These are phyloP conservation scores for Camponotus fellah DNA, from an alignment of 2,888 invertebrate species.

Conservation along the genomic window DNA sequence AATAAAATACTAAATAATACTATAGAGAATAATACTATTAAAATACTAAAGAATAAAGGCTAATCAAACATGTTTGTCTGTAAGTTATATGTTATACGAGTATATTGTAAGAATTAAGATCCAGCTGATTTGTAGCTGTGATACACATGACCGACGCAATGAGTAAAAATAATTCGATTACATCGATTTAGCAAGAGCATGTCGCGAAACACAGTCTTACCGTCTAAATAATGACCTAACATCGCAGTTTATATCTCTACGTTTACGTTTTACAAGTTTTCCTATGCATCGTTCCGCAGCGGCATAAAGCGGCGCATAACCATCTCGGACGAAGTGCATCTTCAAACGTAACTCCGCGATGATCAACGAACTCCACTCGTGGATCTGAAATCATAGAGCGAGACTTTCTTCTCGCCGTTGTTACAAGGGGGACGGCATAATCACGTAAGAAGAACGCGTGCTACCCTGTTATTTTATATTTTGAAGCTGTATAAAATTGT, in stretches of 20 bases:
- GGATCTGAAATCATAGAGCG: slow-evolving; percentile 40
- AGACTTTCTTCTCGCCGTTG: slow-evolving; percentile 28
- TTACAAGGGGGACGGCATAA: slow-evolving; percentile 28
- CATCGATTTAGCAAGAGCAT: neutral
- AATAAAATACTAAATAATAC: neutral
- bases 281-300: slow-evolving; percentile 46
- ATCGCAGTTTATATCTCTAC: slow-evolving; percentile 53
- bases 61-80: neutral
- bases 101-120: neutral
- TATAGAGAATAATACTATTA: neutral
- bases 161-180: slow-evolving; percentile 6
- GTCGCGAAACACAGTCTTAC: slow-evolving; percentile 10
- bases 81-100: neutral
- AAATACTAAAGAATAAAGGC: neutral
- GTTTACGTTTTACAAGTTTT: slow-evolving; percentile 62
- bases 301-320: slow-evolving; percentile 61
- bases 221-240: slow-evolving; percentile 12
- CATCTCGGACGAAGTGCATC: slow-evolving; percentile 46
- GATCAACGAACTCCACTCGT: slow-evolving; percentile 36
- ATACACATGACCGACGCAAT: neutral
- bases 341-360: slow-evolving; percentile 54
- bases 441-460: slow-evolving; percentile 11
- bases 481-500: slow-evolving; percentile 27
- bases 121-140: neutral
- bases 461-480: slow-evolving; percentile 31